Evolutionary conservation across 1,140 invertebrate species (phyloP).

Genomic region (Stegodyphus mimosarum): DNA sequence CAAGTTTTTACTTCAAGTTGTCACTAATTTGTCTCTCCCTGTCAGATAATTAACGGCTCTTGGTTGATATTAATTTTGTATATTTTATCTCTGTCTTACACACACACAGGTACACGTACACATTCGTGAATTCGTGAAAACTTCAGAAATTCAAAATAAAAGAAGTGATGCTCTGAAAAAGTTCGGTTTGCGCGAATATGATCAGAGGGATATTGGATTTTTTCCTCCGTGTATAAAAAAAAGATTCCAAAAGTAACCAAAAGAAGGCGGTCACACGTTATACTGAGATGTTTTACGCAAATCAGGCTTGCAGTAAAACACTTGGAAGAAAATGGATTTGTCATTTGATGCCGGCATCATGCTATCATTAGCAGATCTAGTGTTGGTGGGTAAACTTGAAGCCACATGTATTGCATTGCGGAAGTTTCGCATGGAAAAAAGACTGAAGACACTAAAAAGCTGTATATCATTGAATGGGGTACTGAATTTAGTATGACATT

Average conservation of each 20-base stretch:
- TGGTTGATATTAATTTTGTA: no score
- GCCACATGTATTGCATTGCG: background rate
- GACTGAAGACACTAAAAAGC: background rate
- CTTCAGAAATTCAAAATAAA: no score
- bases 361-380: background rate
- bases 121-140: no score
- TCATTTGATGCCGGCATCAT: background rate
- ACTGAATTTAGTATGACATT: background rate
- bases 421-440: background rate
- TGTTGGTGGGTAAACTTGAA: background rate
- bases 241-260: no score
- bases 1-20: no score
- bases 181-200: background rate
- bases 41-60: no score
- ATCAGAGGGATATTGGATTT: background rate
- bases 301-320: background rate
- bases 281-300: background rate
- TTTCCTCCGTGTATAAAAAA: no score
- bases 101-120: no score
- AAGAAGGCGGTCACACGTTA: background rate
- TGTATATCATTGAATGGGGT: background rate
- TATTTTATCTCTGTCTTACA: no score
- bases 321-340: background rate
- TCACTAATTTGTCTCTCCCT: no score
- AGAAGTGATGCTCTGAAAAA: no score